phyloP scores from a whole-genome alignment of 1,140 invertebrate genomes.

The Grapholita molesta region DNA sequence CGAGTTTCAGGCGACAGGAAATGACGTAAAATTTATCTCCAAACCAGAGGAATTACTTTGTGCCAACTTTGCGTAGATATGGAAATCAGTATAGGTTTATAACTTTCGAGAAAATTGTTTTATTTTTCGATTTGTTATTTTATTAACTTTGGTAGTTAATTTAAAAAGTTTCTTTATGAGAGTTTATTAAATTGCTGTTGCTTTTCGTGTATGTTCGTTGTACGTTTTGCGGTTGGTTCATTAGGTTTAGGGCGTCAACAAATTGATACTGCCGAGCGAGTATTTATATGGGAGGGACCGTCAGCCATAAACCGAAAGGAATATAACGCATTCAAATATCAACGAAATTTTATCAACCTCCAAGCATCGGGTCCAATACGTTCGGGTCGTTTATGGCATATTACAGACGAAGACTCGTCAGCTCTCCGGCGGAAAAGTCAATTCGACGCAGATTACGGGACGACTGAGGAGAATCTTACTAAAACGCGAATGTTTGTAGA shows the following conservation, averaged over 20 bases:
- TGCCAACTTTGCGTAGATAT: constrained; percentile 61
- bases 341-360: constrained; percentile 69
- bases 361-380: constrained; percentile 65
- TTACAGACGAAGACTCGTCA: constrained; percentile 67
- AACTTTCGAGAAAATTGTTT: constrained; percentile 61
- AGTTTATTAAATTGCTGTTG: constrained; percentile 37
- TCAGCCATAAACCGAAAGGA: constrained; percentile 54
- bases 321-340: constrained; percentile 74
- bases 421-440: constrained; percentile 63
- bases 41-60: constrained; percentile 66
- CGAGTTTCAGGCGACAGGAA: constrained; percentile 58
- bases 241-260: constrained; percentile 45
- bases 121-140: constrained; percentile 49
- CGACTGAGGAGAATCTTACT: constrained; percentile 56
- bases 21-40: constrained; percentile 72
- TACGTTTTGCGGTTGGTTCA: constrained; percentile 31
- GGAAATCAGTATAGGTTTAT: constrained; percentile 64
- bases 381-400: constrained; percentile 72
- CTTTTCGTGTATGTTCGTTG: constrained; percentile 26
- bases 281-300: constrained; percentile 54
- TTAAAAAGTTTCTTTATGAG: constrained; percentile 39
- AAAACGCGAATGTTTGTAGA: constrained; percentile 55
- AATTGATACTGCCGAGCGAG: constrained; percentile 37
- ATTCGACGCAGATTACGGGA: constrained; percentile 68
- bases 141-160: constrained; percentile 45